Conservation (phyloP, 2,113 vertebrate species). For the Montifringilla adamsi region DNA sequence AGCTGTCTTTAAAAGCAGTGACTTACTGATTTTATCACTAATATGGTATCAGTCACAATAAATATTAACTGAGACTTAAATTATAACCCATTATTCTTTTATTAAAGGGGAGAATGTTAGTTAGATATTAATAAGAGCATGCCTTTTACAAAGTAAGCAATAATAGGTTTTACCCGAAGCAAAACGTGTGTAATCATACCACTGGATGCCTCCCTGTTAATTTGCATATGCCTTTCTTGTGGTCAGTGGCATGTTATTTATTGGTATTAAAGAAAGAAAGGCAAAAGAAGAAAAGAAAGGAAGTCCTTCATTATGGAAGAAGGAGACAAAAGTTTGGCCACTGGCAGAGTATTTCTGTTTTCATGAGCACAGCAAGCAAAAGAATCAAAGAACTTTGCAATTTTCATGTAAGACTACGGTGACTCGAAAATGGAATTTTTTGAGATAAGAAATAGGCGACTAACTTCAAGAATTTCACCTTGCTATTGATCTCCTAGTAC, state of each 20-base stretch:
- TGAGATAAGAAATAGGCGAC: not conserved
- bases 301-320: not conserved
- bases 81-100: not conserved
- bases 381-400: not conserved
- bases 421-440: not conserved
- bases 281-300: not conserved
- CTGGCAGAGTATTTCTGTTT: not conserved
- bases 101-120: not conserved
- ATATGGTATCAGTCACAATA: slow-evolving; percentile 11
- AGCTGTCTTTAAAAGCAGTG: not conserved
- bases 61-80: slow-evolving; percentile 18
- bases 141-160: not conserved
- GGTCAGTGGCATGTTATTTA: not conserved
- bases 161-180: not conserved
- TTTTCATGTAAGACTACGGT: not conserved
- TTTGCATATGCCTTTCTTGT: not conserved
- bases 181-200: not conserved
- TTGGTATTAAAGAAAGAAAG: not conserved
- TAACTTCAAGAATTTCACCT: not conserved
- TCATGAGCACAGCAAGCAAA: not conserved
- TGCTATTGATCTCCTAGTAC: not conserved
- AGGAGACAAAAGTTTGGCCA: not conserved
- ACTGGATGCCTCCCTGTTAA: not conserved
- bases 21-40: not conserved
- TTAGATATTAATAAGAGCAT: not conserved